Evolutionary conservation across 92 coral and sea anemone genomes (phyloP).

Genomic region (Pocillopora meandrina): DNA sequence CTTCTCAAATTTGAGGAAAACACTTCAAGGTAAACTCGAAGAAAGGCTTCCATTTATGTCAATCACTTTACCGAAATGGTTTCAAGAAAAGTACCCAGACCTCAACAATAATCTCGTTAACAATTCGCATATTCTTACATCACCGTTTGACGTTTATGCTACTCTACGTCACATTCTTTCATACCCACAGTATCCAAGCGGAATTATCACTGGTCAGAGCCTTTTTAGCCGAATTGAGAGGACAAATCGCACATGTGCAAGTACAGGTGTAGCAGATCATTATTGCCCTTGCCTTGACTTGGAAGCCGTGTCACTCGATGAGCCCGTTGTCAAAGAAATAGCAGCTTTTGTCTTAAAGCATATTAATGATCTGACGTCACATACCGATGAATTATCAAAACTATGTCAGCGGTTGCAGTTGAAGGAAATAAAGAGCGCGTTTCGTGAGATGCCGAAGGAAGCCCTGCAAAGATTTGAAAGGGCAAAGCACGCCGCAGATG

Average conservation of each 20-base stretch:
- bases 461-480: conserved; percentile 63
- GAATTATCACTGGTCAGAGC: conserved; percentile 70
- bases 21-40: conserved; percentile 86
- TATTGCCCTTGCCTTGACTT: conserved; percentile 92
- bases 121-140: conserved; percentile 74
- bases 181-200: conserved; percentile 77
- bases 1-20: conserved; percentile 52
- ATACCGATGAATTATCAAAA: neutral
- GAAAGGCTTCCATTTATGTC: conserved; percentile 85
- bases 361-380: conserved; percentile 61
- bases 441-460: conserved; percentile 81
- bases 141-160: conserved; percentile 91
- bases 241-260: conserved; percentile 68
- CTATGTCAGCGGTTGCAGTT: conserved; percentile 61
- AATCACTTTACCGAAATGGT: conserved; percentile 77
- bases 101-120: conserved; percentile 49
- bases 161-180: conserved; percentile 80
- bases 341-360: conserved; percentile 51
- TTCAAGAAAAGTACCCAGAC: conserved; percentile 58
- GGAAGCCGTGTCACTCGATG: conserved; percentile 61
- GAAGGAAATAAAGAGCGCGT: conserved; percentile 56
- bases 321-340: conserved; percentile 53
- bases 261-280: conserved; percentile 79
- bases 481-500: conserved; percentile 36
- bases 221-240: conserved; percentile 66